Conservation (phyloP, 1,140 invertebrate species). For the Sinella curviseta region DNA sequence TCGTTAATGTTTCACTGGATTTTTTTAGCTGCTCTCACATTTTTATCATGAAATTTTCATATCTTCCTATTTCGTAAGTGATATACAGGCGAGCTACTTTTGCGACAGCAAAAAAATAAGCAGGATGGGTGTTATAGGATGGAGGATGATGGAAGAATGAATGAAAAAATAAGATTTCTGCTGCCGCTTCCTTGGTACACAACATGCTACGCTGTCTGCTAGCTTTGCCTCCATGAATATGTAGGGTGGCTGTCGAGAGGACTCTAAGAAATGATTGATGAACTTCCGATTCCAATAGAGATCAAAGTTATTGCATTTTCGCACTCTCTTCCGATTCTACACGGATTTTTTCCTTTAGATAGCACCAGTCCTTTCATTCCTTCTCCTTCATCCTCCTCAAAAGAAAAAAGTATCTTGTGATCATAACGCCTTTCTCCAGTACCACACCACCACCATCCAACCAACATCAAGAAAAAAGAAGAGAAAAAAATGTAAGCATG, state of each 20-base stretch:
- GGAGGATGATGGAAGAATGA: not conserved
- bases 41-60: too few species aligned
- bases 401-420: not conserved
- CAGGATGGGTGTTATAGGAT: too few species aligned
- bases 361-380: not conserved
- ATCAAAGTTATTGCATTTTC: constrained; percentile 44
- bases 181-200: not conserved
- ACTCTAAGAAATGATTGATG: constrained; percentile 44
- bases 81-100: too few species aligned
- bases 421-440: not conserved
- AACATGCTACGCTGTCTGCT: too few species aligned
- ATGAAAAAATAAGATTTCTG: not conserved
- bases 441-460: not conserved
- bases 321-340: constrained; percentile 22
- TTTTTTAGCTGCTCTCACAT: too few species aligned
- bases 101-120: not conserved
- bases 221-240: not conserved
- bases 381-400: not conserved
- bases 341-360: not conserved
- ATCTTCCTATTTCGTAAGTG: too few species aligned
- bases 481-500: not conserved
- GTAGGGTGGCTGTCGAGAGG: constrained; percentile 24
- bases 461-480: not conserved
- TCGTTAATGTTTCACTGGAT: too few species aligned
- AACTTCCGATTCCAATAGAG: constrained; percentile 49